phyloP scores from a whole-genome alignment of 2,113 vertebrate genomes.

The Chauna torquata region DNA sequence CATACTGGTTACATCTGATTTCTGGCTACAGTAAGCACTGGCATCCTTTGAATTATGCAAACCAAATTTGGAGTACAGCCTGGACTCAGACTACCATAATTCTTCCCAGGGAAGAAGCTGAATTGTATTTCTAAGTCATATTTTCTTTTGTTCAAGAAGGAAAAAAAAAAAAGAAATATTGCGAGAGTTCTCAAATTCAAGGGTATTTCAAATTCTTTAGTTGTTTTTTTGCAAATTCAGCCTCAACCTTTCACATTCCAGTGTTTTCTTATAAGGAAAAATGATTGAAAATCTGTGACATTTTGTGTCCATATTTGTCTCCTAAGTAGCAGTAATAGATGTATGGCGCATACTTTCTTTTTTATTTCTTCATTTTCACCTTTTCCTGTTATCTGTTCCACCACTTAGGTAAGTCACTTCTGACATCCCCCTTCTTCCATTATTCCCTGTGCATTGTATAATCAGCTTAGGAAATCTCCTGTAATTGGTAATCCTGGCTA shows the following conservation, averaged over 20 bases:
- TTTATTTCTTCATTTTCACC: background rate
- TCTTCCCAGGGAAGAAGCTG: background rate
- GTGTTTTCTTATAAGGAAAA: background rate
- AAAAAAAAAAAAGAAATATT: no score
- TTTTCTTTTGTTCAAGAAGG: no score
- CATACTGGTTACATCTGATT: rapidly evolving
- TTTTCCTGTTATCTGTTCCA: background rate
- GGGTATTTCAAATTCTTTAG: background rate
- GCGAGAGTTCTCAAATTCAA: background rate
- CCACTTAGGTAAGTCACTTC: background rate
- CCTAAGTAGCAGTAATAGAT: background rate
- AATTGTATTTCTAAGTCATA: background rate
- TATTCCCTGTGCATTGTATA: background rate
- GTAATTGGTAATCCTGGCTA: background rate
- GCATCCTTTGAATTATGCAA: background rate
- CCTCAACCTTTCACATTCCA: background rate
- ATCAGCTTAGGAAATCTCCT: background rate
- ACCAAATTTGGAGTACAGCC: background rate
- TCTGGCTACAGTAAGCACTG: rapidly evolving
- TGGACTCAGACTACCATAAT: background rate
- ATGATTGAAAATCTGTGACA: background rate
- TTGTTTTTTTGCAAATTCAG: background rate
- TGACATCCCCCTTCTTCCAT: background rate
- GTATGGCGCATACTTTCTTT: background rate
- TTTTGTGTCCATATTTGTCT: background rate